Evolutionary conservation across 2,113 vertebrate species (phyloP), one percentile per base, ranked within the genome.

Genomic region (Callocephalon fimbriatum): DNA sequence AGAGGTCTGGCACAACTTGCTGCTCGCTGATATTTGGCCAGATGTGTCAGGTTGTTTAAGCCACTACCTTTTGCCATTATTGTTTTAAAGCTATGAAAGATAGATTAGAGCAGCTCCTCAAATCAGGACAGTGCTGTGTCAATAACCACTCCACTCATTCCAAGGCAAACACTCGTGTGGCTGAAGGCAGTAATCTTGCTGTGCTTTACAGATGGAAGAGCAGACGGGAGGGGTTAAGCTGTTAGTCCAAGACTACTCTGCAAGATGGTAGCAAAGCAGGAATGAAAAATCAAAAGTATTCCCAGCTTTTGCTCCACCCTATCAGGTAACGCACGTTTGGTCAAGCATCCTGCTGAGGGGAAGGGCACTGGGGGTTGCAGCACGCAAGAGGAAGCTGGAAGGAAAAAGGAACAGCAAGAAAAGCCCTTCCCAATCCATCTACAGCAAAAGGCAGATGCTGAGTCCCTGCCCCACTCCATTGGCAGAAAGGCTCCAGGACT

Each of bases 331-430:
- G 9, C 21, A 31, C 0, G 1, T 37, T 77, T 45, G 59, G 77
- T 45, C 23, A 50, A 63, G 47, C 25, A 32, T 10, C 4, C 0
- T 4, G 2, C 38, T 0, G 0, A 81, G 35, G 25, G 40, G 35
- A 56, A 68, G 48, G n/a, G 26, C 17, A 22, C 1, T 21, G 26
- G 19, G 42, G 29, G 16, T 4, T 67, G 72, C 26, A 13, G 45
- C 2, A 3, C 19, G 22, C 26, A 17, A 71, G 44, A 35, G 47
- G 12, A 38, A 90, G 32, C 7, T n/a, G 40, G 6, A 50, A 21
- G 27, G 17, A n/a, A 62, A 63, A 19, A 32, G 15, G 1, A 37
- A 13, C 1, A 1, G 8, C 6, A 7, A 4, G 6, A 2, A 5
- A 35, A 53, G 15, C 23, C 45, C 25, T 62, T 79, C 32, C 54